These are phyloP conservation scores for Pseudochirops cupreus DNA, from an alignment of 2,797 vertebrate species.

Conservation along the genomic window DNA sequence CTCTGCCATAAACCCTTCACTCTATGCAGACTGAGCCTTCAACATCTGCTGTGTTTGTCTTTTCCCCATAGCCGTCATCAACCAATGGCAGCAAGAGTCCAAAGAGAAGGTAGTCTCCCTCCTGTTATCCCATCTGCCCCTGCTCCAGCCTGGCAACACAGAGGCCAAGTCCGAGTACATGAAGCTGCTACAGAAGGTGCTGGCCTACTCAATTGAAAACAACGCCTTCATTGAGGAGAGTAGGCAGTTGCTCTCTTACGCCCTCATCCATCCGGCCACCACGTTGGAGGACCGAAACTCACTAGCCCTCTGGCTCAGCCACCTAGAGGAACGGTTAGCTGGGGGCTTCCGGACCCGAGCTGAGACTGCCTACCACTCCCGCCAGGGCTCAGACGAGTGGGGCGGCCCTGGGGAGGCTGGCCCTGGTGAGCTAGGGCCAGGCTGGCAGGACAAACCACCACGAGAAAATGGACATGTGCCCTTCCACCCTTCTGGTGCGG, in stretches of 20 bases:
- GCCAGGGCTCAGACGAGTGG: conserved; percentile 95
- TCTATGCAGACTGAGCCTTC: not conserved
- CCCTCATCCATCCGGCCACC: conserved; percentile 98
- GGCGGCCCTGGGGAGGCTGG: conserved; percentile 87
- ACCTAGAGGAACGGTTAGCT: conserved; percentile 95
- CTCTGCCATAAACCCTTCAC: not conserved
- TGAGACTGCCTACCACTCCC: conserved; percentile 89
- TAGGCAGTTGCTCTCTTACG: conserved; percentile 96
- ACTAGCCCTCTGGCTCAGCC: conserved; percentile 95
- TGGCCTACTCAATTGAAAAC: conserved; percentile 96
- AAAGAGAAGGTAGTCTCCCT: conserved; percentile 95
- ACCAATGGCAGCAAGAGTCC: conserved; percentile 96
- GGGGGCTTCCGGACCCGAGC: conserved; percentile 86
- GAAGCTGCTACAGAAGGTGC: conserved; percentile 95
- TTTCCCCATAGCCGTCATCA: conserved; percentile 90
- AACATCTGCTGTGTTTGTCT: conserved; percentile 15
- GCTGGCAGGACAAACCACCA: conserved; percentile 92
- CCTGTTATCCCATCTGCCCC: conserved; percentile 94
- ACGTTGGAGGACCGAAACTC: conserved; percentile 96
- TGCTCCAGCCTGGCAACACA: conserved; percentile 95
- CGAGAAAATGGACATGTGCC: conserved; percentile 93
- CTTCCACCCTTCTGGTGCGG: conserved; percentile 89
- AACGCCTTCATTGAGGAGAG: conserved; percentile 97
- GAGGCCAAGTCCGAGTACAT: conserved; percentile 98
- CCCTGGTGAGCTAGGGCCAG: conserved; percentile 88